Evolutionary conservation across 2,888 invertebrate genomes (phyloP).

Genomic region (Bembecia ichneumoniformis): DNA sequence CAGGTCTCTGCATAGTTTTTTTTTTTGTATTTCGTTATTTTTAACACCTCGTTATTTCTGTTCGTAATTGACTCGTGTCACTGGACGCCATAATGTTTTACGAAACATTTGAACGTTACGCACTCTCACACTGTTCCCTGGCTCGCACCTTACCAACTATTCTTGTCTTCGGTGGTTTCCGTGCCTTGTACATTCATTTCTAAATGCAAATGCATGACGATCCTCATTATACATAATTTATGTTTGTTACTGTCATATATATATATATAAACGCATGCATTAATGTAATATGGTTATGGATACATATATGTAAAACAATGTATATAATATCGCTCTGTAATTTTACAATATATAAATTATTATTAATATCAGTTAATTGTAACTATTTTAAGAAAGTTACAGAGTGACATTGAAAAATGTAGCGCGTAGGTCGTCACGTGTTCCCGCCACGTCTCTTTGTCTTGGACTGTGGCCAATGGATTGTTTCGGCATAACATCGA

Average conservation of each 20-base stretch:
- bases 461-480: conserved; percentile 37
- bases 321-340: too few species aligned
- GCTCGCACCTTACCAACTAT: conserved; percentile 26
- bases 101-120: conserved; percentile 27
- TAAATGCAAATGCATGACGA: too few species aligned
- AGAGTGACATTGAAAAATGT: not conserved
- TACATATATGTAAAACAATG: too few species aligned
- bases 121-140: conserved; percentile 27
- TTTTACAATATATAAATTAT: not conserved
- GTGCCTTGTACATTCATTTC: too few species aligned
- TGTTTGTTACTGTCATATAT: too few species aligned
- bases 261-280: too few species aligned
- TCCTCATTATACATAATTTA: too few species aligned
- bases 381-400: not conserved
- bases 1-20: not conserved
- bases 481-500: conserved; percentile 23
- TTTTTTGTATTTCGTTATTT: conserved; percentile 24
- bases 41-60: conserved; percentile 16
- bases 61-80: conserved; percentile 28
- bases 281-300: too few species aligned
- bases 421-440: conserved; percentile 1
- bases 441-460: not conserved
- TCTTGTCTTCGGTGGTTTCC: not conserved
- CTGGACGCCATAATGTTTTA: conserved; percentile 41
- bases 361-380: not conserved